Evolutionary conservation across 2,888 invertebrate species (phyloP), one percentile per base, ranked within the genome.

Genomic region (Seira ritae): DNA sequence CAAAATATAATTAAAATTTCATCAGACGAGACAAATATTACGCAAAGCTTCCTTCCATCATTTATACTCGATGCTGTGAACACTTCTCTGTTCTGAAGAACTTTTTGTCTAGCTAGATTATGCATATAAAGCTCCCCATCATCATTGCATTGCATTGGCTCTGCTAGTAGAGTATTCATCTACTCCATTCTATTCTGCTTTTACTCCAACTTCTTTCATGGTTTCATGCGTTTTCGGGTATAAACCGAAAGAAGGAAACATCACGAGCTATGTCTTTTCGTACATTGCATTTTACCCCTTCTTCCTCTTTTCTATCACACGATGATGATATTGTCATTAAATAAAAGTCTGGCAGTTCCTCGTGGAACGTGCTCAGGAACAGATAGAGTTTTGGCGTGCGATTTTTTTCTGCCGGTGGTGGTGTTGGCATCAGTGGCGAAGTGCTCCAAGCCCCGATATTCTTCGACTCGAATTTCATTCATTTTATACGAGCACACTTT

Each of bases 331-430:
- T 55, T 12, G 55, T 55, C 55, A 55, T 55, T 55, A 8, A 55
- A 55, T 55, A 55, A 12, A 17, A 55, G 55, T n/a, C 55, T 55
- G 55, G 73, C 80, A 80, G 80, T 80, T 73, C 73, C 73, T 71
- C 73, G 67, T 73, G 80, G 80, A 80, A 80, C 80, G 80, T 80
- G 80, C 80, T 80, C 80, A 80, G 37, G 68, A 80, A 62, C 73
- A 37, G 20, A 55, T 12, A 42, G 55, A 55, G 55, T 55, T 55
- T 55, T 12, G 55, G 37, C 46, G 23, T 37, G 62, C 20, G 55
- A 55, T 55, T 55, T 17, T n/a, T 55, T 55, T 55, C 55, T n/a
- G 68, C 55, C 55, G 55, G 55, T 55, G 55, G 55, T 55, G 15
- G 17, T 55, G 31, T 31, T 31, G 31, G 31, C 8, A 31, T 31